Percentiles rank a stretch among this genome's conserved stretches.
These are phyloP conservation scores for Lamellibrachia satsuma DNA, from an alignment of 2,888 invertebrate genomes.

Conservation along the genomic window DNA sequence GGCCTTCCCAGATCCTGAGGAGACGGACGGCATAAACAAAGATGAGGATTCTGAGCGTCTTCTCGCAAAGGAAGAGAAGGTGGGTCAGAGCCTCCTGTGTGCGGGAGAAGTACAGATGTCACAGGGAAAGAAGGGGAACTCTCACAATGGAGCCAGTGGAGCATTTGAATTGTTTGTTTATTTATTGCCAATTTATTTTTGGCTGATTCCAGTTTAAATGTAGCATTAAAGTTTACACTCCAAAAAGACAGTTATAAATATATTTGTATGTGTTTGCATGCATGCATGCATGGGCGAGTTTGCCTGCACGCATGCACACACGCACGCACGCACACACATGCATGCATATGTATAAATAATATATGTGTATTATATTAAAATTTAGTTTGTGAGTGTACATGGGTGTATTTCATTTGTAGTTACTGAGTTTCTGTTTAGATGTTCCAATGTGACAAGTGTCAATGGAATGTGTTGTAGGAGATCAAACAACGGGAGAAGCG, in stretches of 20 bases:
- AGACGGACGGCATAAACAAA: conserved; percentile 26
- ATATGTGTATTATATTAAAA: no score
- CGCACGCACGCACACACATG: neutral
- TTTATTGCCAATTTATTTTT: neutral
- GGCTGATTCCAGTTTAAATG: neutral
- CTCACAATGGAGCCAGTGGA: neutral
- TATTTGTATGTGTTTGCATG: neutral
- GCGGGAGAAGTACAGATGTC: neutral
- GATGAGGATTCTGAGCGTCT: neutral
- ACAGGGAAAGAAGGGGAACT: neutral
- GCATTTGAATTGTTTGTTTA: neutral
- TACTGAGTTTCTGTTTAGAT: neutral
- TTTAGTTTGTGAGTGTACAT: no score
- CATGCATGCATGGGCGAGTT: no score
- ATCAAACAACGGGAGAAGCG: conserved; percentile 49
- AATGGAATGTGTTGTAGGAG: conserved; percentile 40
- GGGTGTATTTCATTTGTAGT: no score
- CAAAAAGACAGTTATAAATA: neutral
- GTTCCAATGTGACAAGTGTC: neutral
- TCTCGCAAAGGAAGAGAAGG: conserved; percentile 26
- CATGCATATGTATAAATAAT: no score
- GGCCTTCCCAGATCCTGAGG: conserved; percentile 51
- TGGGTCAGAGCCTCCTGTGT: neutral
- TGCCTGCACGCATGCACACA: no score
- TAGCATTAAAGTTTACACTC: neutral